Evolutionary conservation across 1,140 invertebrate species (phyloP).

Genomic region (Charaxes varanes): DNA sequence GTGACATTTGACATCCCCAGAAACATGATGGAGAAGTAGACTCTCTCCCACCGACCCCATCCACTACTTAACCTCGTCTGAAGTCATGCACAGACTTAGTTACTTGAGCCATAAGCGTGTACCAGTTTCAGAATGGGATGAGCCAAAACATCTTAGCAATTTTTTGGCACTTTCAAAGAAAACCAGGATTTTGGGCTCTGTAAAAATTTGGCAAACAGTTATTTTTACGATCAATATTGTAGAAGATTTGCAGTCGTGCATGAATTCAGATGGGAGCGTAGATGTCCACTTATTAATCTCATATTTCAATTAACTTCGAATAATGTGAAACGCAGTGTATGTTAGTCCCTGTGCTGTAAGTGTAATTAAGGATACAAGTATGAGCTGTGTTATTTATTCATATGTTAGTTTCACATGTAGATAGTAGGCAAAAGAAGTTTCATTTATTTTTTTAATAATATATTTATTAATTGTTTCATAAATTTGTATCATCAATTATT

Average conservation of each 20-base stretch:
- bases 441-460: slow-evolving; percentile 17
- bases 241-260: too few species aligned
- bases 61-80: too few species aligned
- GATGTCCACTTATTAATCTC: slow-evolving; percentile 19
- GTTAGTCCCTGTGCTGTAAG: slow-evolving; percentile 9
- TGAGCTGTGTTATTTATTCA: slow-evolving; percentile 22
- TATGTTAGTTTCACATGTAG: slow-evolving; percentile 19
- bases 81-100: slow-evolving; percentile 6
- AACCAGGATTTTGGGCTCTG: too few species aligned
- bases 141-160: too few species aligned
- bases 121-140: too few species aligned
- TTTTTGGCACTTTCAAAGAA: too few species aligned
- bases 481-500: slow-evolving; percentile 17
- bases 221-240: too few species aligned
- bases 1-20: slow-evolving; percentile 97
- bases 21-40: slow-evolving; percentile 63
- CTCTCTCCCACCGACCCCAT: too few species aligned
- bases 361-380: slow-evolving; percentile 6
- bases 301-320: slow-evolving; percentile 16
- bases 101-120: too few species aligned
- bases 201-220: too few species aligned
- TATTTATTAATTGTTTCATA: slow-evolving; percentile 19
- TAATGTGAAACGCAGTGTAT: slow-evolving; percentile 9
- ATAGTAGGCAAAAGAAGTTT: slow-evolving; percentile 16
- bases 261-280: too few species aligned